Evolutionary conservation across 2,797 vertebrate genomes (phyloP).

Genomic region (Muraenolepis orangiensis): DNA sequence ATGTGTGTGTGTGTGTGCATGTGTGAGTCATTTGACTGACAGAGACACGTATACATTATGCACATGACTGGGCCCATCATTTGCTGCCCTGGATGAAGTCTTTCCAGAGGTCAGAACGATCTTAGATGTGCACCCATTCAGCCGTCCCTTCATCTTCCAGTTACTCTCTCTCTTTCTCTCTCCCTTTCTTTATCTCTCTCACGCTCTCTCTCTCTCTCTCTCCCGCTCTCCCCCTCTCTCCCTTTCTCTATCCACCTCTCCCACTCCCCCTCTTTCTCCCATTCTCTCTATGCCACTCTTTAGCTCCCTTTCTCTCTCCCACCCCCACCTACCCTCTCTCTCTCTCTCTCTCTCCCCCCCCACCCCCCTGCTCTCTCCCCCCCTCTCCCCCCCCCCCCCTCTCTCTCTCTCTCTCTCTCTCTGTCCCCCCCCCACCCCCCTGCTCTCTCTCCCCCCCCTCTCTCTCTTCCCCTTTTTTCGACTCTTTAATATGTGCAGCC

Average conservation of each 20-base stretch:
- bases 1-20: too few relatives aligned
- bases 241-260: slow-evolving; percentile 9
- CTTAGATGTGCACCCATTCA: too few relatives aligned
- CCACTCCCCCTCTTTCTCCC: neutral
- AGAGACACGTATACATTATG: too few relatives aligned
- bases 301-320: slow-evolving; percentile 15
- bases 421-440: slow-evolving; percentile 3
- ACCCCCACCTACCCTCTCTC: too few relatives aligned
- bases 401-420: slow-evolving; percentile 13
- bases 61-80: slow-evolving; percentile 55
- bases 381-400: slow-evolving; percentile 9
- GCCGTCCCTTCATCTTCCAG: slow-evolving; percentile 19
- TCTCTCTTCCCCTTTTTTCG: slow-evolving; percentile 6
- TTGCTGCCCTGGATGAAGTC: slow-evolving; percentile 45
- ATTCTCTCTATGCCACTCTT: slow-evolving; percentile 7
- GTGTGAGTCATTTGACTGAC: too few relatives aligned
- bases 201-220: slow-evolving; percentile 10
- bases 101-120: slow-evolving; percentile 51
- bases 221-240: slow-evolving; percentile 15
- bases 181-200: neutral
- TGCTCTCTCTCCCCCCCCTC: slow-evolving; percentile 14
- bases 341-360: slow-evolving; percentile 11
- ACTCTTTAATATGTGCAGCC: slow-evolving; percentile 28
- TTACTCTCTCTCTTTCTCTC: slow-evolving; percentile 20
- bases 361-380: slow-evolving; percentile 16